Percentiles rank a stretch among this genome's conserved stretches.
Evolutionary conservation across 1,140 invertebrate species (phyloP).

Genomic region (Drosophila kikkawai): DNA sequence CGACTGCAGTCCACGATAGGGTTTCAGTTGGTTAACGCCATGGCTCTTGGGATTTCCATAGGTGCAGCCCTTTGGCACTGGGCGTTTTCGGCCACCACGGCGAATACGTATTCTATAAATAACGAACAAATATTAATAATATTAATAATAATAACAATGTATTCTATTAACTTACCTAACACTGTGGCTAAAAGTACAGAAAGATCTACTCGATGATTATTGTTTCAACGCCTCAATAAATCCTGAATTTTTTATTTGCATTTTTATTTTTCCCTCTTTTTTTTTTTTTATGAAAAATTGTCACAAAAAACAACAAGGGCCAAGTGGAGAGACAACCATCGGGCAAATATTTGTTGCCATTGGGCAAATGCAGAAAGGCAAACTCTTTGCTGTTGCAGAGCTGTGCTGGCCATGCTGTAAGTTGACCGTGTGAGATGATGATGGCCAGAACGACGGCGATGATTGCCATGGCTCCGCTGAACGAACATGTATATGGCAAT

Average conservation of each 20-base stretch:
- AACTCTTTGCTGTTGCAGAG: conserved; percentile 30
- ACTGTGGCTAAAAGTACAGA: conserved; percentile 24
- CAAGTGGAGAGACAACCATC: conserved; percentile 17
- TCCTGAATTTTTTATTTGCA: conserved; percentile 49
- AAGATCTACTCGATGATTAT: conserved; percentile 66
- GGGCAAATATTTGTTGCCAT: conserved; percentile 74
- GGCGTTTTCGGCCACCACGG: conserved; percentile 99
- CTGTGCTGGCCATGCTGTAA: conserved; percentile 57
- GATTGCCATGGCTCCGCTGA: conserved; percentile 37
- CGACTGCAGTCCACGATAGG: conserved; percentile 96
- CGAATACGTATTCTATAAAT: conserved; percentile 99
- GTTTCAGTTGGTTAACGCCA: conserved; percentile 99
- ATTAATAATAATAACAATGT: no score
- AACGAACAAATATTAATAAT: conserved; percentile 87
- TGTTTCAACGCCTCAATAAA: conserved; percentile 82
- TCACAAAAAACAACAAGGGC: conserved; percentile 50
- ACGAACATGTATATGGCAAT: conserved; percentile 53
- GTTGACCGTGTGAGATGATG: conserved; percentile 53
- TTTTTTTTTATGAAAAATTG: conserved; percentile 53
- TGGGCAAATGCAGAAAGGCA: conserved; percentile 74
- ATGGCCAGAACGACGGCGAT: conserved; percentile 47
- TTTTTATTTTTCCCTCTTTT: not conserved
- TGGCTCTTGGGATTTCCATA: conserved; percentile 99
- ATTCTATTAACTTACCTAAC: not conserved
- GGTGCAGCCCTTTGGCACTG: conserved; percentile 98